Conservation (phyloP, 2,797 vertebrate species). For the Galagoides demidoff region DNA sequence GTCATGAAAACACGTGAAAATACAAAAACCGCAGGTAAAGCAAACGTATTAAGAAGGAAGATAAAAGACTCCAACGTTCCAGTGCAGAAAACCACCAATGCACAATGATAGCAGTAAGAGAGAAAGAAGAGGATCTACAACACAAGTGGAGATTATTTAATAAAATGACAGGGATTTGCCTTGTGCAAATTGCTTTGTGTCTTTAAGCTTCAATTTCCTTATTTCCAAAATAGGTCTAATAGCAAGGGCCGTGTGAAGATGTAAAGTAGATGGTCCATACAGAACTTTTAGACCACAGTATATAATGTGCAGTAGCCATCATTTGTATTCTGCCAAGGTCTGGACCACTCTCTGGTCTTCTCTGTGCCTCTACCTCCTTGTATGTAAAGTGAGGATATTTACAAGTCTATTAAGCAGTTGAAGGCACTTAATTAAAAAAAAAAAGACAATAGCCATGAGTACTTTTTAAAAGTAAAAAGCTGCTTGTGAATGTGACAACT, state of each 20-base stretch:
- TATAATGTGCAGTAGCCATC: neutral
- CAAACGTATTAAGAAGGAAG: no score
- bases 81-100: no score
- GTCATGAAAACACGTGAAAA: no score
- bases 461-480: neutral
- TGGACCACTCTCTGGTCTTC: neutral
- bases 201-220: slow-evolving; percentile 4
- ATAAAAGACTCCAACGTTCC: no score
- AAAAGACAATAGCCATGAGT: neutral
- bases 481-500: neutral
- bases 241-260: neutral
- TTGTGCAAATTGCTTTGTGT: neutral
- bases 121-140: no score
- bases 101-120: no score
- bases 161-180: no score
- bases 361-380: neutral
- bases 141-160: no score
- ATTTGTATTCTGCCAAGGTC: neutral
- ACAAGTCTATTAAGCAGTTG: neutral
- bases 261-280: neutral
- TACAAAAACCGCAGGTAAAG: no score
- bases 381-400: neutral
- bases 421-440: neutral
- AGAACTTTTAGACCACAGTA: no score
- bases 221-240: neutral